phyloP scores from a whole-genome alignment of 2,113 vertebrate genomes.

The Xiphophorus hellerii region DNA sequence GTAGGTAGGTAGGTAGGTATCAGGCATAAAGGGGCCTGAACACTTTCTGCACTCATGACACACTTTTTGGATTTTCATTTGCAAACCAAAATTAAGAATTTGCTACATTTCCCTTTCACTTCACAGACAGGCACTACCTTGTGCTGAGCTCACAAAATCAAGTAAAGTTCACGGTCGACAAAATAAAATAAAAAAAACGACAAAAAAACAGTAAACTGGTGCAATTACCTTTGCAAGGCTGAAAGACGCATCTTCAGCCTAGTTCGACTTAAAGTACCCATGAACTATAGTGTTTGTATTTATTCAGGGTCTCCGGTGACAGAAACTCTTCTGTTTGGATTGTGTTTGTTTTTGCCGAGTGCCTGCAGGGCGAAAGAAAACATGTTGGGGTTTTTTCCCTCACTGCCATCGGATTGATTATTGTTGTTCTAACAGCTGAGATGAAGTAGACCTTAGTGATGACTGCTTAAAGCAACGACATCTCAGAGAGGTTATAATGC shows the following conservation, averaged over 20 bases:
- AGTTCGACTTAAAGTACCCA: neutral
- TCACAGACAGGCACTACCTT: neutral
- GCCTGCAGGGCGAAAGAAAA: constrained; percentile 53
- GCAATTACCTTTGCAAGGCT: neutral
- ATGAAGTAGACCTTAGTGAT: constrained; percentile 50
- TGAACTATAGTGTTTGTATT: constrained; percentile 24
- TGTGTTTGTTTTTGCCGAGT: constrained; percentile 36
- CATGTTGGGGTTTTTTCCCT: constrained; percentile 49
- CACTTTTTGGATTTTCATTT: neutral
- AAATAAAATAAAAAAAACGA: neutral
- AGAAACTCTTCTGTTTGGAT: constrained; percentile 46
- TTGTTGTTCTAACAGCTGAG: constrained; percentile 50
- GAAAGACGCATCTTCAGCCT: neutral
- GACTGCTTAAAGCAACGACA: constrained; percentile 42
- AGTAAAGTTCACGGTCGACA: neutral
- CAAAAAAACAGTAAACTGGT: too few relatives aligned
- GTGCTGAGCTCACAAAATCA: neutral
- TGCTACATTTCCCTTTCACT: neutral
- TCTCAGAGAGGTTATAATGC: constrained; percentile 38
- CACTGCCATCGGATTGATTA: constrained; percentile 62
- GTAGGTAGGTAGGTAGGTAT: neutral
- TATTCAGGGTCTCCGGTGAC: constrained; percentile 27
- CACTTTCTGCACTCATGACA: neutral
- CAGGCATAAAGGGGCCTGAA: too few relatives aligned
- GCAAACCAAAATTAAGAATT: neutral